Evolutionary conservation across 1,140 invertebrate species (phyloP), one percentile per base, ranked within the genome.

Genomic region (Leptinotarsa lineolata): DNA sequence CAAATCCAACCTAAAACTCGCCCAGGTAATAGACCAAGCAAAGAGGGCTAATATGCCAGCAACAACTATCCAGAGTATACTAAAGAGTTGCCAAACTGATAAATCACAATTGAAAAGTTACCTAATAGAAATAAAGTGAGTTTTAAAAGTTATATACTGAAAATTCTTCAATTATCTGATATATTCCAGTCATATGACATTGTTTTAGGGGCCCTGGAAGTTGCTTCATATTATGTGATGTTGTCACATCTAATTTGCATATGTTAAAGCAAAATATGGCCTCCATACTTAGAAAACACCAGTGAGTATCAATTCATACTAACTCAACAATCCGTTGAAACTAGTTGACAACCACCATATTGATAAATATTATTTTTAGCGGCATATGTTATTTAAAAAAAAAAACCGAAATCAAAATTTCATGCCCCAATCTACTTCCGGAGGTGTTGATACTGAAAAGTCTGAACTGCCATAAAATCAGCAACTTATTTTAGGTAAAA

Each of bases 31-130:
- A 54, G 89, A 89, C 22, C 82, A 88, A 78, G 90, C 89, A 2
- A 87, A 86, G 72, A 88, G 87, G 67, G 83, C 83, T 18, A 89
- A 88, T 77, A 89, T 93, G 86, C 89, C 91, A 3, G 66, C 76
- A 16, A 82, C 87, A 2, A 86, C 88, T 0, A 87, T 92, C 71
- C 88, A 90, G 74, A 87, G 81, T 80, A 83, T 85, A 16, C 78
- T 93, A 0, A 88, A 89, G 77, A 88, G 83, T 79, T 81, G 86
- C 16, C 79, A 86, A 69, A 81, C 77, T 13, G 60, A 78, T 15
- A 84, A 86, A 48, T 78, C 77, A 3, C 82, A 84, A 46, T 61
- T 72, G 11, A 83, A 86, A 68, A 76, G 78, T 3, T 74, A 84
- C 73, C 45, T 84, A 3, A 0, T 88, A 0, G 83, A 86, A 65